A percentile compares a stretch with the other conserved stretches of the same genome.
Evolutionary conservation across 1,140 invertebrate species (phyloP).

Genomic region (Bathynomus jamesi): DNA sequence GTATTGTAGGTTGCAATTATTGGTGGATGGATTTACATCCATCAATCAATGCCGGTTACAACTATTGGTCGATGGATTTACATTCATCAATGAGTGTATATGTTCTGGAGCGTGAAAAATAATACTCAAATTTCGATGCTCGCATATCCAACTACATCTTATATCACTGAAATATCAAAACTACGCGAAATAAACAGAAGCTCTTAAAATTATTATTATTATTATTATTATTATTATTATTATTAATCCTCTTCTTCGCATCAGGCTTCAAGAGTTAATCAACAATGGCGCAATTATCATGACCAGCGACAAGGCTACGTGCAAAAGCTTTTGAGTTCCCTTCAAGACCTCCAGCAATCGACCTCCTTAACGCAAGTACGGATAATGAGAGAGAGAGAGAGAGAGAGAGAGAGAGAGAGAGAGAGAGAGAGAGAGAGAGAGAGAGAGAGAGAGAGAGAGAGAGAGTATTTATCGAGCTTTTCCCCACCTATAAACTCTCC

Average conservation of each 20-base stretch:
- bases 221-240: not conserved
- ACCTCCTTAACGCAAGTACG: not conserved
- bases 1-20: too few relatives aligned
- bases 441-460: not conserved
- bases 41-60: too few relatives aligned
- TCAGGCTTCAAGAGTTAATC: conserved; percentile 41
- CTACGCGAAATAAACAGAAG: too few relatives aligned
- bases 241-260: not conserved
- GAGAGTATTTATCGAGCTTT: too few relatives aligned
- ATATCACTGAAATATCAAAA: too few relatives aligned
- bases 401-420: not conserved
- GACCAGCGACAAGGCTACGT: conserved; percentile 41
- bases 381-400: not conserved
- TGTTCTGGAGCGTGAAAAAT: too few relatives aligned
- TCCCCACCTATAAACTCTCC: too few relatives aligned
- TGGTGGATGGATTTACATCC: too few relatives aligned
- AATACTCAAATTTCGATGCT: too few relatives aligned
- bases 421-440: not conserved
- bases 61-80: too few relatives aligned
- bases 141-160: too few relatives aligned
- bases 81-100: too few relatives aligned
- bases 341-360: conserved; percentile 40
- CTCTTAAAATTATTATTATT: not conserved
- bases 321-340: conserved; percentile 39
- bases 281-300: conserved; percentile 42